phyloP scores from a whole-genome alignment of 1,140 invertebrate species.

The Atta cephalotes region DNA sequence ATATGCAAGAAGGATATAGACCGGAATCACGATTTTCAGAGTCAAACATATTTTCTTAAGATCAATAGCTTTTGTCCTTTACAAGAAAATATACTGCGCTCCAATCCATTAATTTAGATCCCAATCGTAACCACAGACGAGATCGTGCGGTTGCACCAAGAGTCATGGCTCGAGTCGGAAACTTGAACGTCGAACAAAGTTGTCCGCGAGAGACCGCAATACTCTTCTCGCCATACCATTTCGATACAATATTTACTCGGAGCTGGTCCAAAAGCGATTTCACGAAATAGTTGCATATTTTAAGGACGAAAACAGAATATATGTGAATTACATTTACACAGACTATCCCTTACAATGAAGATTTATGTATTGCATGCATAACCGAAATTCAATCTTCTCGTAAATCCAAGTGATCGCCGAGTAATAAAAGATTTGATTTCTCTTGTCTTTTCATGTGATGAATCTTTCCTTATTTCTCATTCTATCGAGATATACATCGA shows the following conservation, averaged over 20 bases:
- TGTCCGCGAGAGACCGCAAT: conserved; percentile 56
- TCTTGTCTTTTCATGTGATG: not conserved
- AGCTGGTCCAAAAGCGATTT: conserved; percentile 43
- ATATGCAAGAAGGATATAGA: not conserved
- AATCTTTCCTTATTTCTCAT: not conserved
- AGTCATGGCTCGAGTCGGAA: conserved; percentile 73
- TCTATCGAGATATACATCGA: not conserved
- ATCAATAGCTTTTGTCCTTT: conserved; percentile 56
- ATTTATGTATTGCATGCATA: conserved; percentile 5
- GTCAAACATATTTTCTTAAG: conserved; percentile 53
- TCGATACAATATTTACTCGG: conserved; percentile 61
- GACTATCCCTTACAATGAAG: not conserved
- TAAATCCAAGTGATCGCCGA: conserved; percentile 13
- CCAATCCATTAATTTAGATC: conserved; percentile 75
- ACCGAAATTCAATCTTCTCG: conserved; percentile 18
- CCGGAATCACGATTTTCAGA: not conserved
- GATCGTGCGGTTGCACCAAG: conserved; percentile 73
- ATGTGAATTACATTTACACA: conserved; percentile 35
- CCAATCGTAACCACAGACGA: conserved; percentile 72
- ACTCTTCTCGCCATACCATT: conserved; percentile 52
- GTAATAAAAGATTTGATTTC: conserved; percentile 17
- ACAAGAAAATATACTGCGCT: conserved; percentile 63
- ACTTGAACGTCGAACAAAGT: conserved; percentile 68
- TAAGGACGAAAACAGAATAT: conserved; percentile 14
- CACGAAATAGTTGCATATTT: conserved; percentile 62